Conservation (phyloP, 1,140 invertebrate species). For the Drosophila albomicans region DNA sequence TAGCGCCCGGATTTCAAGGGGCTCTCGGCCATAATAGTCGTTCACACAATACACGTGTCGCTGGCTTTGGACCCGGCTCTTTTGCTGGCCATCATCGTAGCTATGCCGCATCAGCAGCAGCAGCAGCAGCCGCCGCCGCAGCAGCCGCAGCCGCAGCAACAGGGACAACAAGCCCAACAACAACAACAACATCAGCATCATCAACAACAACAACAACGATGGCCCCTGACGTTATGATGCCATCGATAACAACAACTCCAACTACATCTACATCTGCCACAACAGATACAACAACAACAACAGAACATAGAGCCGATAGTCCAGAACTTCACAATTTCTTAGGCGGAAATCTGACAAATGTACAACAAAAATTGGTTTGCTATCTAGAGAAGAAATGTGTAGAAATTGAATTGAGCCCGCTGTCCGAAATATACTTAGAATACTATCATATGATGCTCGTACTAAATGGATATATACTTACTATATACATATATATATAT, state of each 20-base stretch:
- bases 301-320: conserved; percentile 45
- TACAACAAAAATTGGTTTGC: conserved; percentile 79
- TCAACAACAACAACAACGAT: conserved; percentile 5
- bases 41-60: conserved; percentile 73
- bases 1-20: conserved; percentile 80
- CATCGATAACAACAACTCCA: conserved; percentile 39
- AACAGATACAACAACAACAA: conserved; percentile 35
- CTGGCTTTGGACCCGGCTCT: conserved; percentile 57
- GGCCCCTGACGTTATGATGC: neutral
- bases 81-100: conserved; percentile 58
- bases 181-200: conserved; percentile 25
- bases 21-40: conserved; percentile 78
- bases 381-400: conserved; percentile 62
- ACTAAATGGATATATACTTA: conserved; percentile 8
- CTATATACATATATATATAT: conserved; percentile 10
- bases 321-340: conserved; percentile 62
- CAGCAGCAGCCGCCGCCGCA: conserved; percentile 1
- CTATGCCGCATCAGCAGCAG: conserved; percentile 46
- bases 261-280: conserved; percentile 36
- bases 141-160: conserved; percentile 50
- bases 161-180: conserved; percentile 38
- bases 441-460: neutral
- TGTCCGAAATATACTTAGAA: conserved; percentile 17
- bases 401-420: conserved; percentile 35
- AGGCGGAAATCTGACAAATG: conserved; percentile 77